Percentiles rank a stretch among this genome's conserved stretches.
These are phyloP conservation scores for Drosophila mayaguana DNA, from an alignment of 2,888 invertebrate species.

Conservation along the genomic window DNA sequence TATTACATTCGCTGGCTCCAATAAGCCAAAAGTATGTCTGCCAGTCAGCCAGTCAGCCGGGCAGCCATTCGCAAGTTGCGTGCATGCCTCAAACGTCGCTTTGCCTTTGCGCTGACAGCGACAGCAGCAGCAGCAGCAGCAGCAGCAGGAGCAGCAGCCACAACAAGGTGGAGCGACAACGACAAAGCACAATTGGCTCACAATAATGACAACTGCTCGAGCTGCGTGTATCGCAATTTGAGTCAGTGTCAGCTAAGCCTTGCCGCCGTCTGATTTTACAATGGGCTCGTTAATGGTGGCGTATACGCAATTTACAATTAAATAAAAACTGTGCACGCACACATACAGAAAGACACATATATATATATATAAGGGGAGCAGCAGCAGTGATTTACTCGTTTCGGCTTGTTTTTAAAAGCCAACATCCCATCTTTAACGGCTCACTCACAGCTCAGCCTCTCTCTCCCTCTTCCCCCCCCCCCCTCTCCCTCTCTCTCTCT, in stretches of 20 bases:
- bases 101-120: conserved; percentile 54
- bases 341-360: conserved; percentile 1
- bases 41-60: conserved; percentile 45
- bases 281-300: conserved; percentile 76
- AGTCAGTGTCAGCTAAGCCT: conserved; percentile 46
- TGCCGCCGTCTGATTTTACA: conserved; percentile 49
- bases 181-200: conserved; percentile 76
- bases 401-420: conserved; percentile 61
- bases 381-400: conserved; percentile 58
- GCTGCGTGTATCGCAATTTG: conserved; percentile 16
- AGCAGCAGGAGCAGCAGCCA: conserved; percentile 21
- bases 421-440: conserved; percentile 51
- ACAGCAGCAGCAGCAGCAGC: conserved; percentile 19
- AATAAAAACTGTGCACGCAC: conserved; percentile 61
- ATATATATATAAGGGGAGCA: background rate
- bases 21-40: conserved; percentile 52
- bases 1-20: conserved; percentile 58
- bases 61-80: conserved; percentile 62
- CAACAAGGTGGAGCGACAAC: conserved; percentile 25
- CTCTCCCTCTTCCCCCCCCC: background rate
- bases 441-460: conserved; percentile 33
- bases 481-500: background rate
- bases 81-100: conserved; percentile 61
- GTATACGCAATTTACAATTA: conserved; percentile 80
- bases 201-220: conserved; percentile 75